phyloP scores from a whole-genome alignment of 2,113 vertebrate species.

The Oncorhynchus gorbuscha region DNA sequence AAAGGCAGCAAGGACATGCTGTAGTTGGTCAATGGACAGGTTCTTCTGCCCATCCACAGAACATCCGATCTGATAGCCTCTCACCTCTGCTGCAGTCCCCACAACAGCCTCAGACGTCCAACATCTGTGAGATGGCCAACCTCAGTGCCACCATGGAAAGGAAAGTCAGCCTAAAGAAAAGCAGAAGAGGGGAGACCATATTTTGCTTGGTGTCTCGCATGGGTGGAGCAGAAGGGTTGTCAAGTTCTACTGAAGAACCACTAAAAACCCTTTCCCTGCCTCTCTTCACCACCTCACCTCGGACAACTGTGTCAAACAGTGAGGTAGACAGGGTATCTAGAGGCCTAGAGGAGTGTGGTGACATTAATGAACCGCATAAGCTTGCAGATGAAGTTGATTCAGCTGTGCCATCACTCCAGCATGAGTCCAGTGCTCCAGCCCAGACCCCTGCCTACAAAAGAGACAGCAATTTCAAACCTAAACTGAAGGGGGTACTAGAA shows the following conservation, averaged over 20 bases:
- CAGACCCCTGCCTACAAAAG: not conserved
- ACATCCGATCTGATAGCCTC: not conserved
- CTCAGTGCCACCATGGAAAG: constrained; percentile 48
- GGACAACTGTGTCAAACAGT: constrained; percentile 24
- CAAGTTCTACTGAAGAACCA: constrained; percentile 25
- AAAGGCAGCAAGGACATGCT: constrained; percentile 49
- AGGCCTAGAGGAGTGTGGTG: not conserved
- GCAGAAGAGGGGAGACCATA: constrained; percentile 63
- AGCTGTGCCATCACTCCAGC: constrained; percentile 5
- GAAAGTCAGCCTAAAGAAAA: constrained; percentile 58
- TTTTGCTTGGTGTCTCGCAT: constrained; percentile 76
- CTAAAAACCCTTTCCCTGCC: constrained; percentile 35
- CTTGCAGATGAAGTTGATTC: constrained; percentile 68
- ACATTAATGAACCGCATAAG: constrained; percentile 31
- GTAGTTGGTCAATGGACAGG: constrained; percentile 44
- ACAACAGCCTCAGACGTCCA: constrained; percentile 17
- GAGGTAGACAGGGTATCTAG: not conserved
- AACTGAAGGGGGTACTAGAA: constrained; percentile 1
- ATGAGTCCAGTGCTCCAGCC: constrained; percentile 3
- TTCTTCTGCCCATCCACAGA: constrained; percentile 24
- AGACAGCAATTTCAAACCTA: constrained; percentile 12
- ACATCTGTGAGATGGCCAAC: constrained; percentile 16
- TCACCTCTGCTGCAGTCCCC: constrained; percentile 21
- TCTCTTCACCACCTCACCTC: constrained; percentile 18
- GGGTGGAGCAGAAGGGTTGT: constrained; percentile 37